Evolutionary conservation across 2,797 vertebrate genomes (phyloP).

Genomic region (Trachurus trachurus): DNA sequence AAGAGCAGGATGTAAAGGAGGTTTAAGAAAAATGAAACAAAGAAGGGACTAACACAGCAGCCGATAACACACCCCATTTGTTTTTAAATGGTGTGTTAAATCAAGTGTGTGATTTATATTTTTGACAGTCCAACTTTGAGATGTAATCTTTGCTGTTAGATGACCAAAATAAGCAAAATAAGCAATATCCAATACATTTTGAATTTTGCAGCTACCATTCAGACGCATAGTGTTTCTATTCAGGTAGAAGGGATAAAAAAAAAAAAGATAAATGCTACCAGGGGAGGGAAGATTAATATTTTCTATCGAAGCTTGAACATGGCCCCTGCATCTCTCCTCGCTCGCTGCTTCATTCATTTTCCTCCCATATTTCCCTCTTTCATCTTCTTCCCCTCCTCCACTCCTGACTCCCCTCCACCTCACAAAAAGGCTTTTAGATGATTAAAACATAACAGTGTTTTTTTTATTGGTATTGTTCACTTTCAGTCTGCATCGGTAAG

Average conservation of each 20-base stretch:
- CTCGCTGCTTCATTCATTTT: slow-evolving; percentile 47
- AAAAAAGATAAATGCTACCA: slow-evolving; percentile 12
- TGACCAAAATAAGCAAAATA: slow-evolving; percentile 1
- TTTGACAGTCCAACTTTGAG: background rate
- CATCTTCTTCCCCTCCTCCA: slow-evolving; percentile 37
- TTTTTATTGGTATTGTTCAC: slow-evolving; percentile 60
- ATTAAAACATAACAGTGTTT: slow-evolving; percentile 69
- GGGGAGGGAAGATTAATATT: slow-evolving; percentile 21
- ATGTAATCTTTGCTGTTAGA: background rate
- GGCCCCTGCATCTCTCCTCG: slow-evolving; percentile 21
- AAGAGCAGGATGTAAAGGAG: slow-evolving; percentile 34
- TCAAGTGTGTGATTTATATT: background rate
- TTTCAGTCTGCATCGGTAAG: slow-evolving; percentile 24
- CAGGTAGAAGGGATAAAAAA: background rate
- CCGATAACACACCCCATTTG: background rate
- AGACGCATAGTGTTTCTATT: background rate
- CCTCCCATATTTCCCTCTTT: slow-evolving; percentile 35
- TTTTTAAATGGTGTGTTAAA: slow-evolving; percentile 21
- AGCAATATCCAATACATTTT: background rate
- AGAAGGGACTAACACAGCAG: slow-evolving; percentile 29
- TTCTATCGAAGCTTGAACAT: slow-evolving; percentile 27
- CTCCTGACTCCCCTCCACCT: slow-evolving; percentile 25
- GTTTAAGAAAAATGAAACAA: slow-evolving; percentile 56
- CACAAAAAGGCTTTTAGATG: slow-evolving; percentile 74
- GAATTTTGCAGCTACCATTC: background rate